Percentiles rank a stretch among this genome's conserved stretches.
phyloP scores from a whole-genome alignment of 1,140 invertebrate species.

The Rhagoletis pomonella region DNA sequence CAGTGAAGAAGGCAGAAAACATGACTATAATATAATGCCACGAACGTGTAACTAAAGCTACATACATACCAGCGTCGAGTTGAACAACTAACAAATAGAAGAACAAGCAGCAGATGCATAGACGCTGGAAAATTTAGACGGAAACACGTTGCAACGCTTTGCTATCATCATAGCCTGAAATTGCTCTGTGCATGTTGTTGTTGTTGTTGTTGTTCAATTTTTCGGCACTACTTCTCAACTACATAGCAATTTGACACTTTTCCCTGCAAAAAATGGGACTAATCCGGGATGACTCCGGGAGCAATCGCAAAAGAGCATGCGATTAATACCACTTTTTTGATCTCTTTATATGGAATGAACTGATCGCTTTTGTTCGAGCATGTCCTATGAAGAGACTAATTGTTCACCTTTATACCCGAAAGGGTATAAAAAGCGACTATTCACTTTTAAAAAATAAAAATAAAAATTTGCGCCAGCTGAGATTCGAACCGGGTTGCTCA shows the following conservation, averaged over 20 bases:
- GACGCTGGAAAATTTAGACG: slow-evolving; percentile 22
- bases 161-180: slow-evolving; percentile 2
- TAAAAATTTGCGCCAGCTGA: too few relatives aligned
- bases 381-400: too few relatives aligned
- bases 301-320: too few relatives aligned
- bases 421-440: too few relatives aligned
- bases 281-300: too few relatives aligned
- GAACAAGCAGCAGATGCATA: background rate
- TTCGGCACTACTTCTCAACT: slow-evolving; percentile 1
- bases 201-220: slow-evolving; percentile 2
- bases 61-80: background rate
- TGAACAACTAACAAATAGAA: background rate
- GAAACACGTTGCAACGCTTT: slow-evolving; percentile 43
- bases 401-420: too few relatives aligned
- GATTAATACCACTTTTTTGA: too few relatives aligned
- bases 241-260: slow-evolving; percentile 30
- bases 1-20: background rate
- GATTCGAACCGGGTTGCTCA: too few relatives aligned
- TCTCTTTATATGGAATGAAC: too few relatives aligned
- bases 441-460: too few relatives aligned
- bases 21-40: slow-evolving; percentile 37
- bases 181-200: background rate
- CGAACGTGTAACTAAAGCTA: slow-evolving; percentile 32
- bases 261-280: background rate
- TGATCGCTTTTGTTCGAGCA: too few relatives aligned